phyloP scores from a whole-genome alignment of 92 coral and sea anemone genomes.

The Heliopora coerulea region DNA sequence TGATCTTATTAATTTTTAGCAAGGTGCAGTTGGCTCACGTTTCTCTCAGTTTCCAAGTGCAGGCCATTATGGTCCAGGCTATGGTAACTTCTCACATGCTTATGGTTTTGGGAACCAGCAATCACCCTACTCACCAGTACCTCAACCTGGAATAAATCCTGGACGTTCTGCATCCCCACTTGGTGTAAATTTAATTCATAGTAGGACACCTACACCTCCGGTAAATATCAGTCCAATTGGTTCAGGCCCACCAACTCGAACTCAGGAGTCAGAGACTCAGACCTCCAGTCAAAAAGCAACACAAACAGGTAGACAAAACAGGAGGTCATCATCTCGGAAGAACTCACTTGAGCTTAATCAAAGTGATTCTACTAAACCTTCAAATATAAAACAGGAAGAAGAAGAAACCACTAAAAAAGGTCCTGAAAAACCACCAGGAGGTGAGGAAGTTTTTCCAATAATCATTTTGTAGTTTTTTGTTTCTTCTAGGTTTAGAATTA shows the following conservation, averaged over 20 bases:
- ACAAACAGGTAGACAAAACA: slow-evolving; percentile 68
- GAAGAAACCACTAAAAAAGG: slow-evolving; percentile 34
- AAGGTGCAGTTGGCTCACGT: slow-evolving; percentile 38
- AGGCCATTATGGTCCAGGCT: slow-evolving; percentile 13
- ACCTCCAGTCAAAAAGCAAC: slow-evolving; percentile 69
- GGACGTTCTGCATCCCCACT: slow-evolving; percentile 33
- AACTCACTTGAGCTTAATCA: slow-evolving; percentile 70
- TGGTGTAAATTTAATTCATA: slow-evolving; percentile 53
- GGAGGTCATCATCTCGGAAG: slow-evolving; percentile 74
- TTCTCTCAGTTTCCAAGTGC: slow-evolving; percentile 32
- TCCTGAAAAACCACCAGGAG: slow-evolving; percentile 2
- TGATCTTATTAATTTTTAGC: slow-evolving; percentile 8
- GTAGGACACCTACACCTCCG: slow-evolving; percentile 84
- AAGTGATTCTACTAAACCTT: slow-evolving; percentile 51
- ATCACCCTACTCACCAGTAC: slow-evolving; percentile 31
- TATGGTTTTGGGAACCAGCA: slow-evolving; percentile 16
- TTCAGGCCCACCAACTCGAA: slow-evolving; percentile 41
- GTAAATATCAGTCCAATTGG: slow-evolving; percentile 60
- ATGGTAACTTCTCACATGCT: slow-evolving; percentile 21
- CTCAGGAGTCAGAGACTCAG: slow-evolving; percentile 65
- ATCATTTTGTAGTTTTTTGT: too few relatives aligned
- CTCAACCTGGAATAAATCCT: slow-evolving; percentile 35
- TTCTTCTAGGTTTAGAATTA: too few relatives aligned
- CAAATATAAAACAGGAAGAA: slow-evolving; percentile 38
- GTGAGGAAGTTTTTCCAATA: too few relatives aligned